phyloP scores from a whole-genome alignment of 2,113 vertebrate genomes.

The Hiodon tergisus region DNA sequence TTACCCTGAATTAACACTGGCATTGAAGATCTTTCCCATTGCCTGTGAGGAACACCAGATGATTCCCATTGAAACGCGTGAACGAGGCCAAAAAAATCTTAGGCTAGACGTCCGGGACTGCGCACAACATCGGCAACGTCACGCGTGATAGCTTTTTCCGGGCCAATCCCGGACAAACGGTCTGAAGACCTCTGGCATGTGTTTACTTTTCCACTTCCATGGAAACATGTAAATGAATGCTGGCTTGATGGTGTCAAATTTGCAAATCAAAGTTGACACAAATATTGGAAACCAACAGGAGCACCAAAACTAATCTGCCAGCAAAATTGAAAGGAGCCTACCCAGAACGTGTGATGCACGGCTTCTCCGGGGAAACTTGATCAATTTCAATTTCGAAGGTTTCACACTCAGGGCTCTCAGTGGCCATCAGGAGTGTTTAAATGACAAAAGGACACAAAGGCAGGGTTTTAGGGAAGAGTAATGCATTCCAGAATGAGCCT shows the following conservation, averaged over 20 bases:
- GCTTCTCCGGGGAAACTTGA: constrained; percentile 36
- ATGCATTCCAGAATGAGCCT: constrained; percentile 58
- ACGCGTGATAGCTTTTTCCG: too few relatives aligned
- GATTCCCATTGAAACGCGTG: too few relatives aligned
- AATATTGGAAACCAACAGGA: constrained; percentile 28
- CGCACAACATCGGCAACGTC: too few relatives aligned
- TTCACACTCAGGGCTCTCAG: constrained; percentile 42
- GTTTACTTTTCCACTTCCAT: background rate
- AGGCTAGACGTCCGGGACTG: too few relatives aligned
- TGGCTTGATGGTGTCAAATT: constrained; percentile 33
- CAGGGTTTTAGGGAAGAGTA: constrained; percentile 57
- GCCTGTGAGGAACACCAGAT: too few relatives aligned
- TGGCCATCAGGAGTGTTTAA: constrained; percentile 31
- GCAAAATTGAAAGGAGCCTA: constrained; percentile 37
- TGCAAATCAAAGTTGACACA: constrained; percentile 37
- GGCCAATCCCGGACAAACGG: too few relatives aligned
- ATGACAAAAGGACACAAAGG: constrained; percentile 56
- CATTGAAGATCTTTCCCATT: too few relatives aligned
- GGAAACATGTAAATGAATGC: constrained; percentile 38
- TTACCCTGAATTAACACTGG: too few relatives aligned
- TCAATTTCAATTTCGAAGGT: constrained; percentile 66
- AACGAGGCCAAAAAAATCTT: too few relatives aligned
- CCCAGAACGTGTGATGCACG: constrained; percentile 33
- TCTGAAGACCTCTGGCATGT: too few relatives aligned
- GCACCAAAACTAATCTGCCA: constrained; percentile 60